Conservation (phyloP, 1,140 invertebrate species). For the Brachionus sp. region DNA sequence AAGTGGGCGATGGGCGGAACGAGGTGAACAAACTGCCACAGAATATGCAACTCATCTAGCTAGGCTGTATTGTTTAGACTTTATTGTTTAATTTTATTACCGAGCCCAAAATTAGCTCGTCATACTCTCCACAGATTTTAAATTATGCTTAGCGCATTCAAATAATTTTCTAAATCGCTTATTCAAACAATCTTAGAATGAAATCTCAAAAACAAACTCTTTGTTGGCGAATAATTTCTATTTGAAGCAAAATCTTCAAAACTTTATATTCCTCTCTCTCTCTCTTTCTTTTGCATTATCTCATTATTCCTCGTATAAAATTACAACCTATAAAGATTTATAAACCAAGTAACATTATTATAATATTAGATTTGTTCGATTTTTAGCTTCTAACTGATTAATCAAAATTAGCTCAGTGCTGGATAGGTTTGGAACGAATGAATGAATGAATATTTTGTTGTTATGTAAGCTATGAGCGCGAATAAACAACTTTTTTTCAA, state of each 20-base stretch:
- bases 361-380: not conserved
- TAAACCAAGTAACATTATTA: not conserved
- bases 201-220: constrained; percentile 2
- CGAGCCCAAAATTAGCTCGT: not conserved
- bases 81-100: not conserved
- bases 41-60: constrained; percentile 26
- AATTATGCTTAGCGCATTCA: constrained; percentile 6
- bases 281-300: not conserved
- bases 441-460: not conserved
- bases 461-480: not conserved
- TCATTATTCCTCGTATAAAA: not conserved
- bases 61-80: not conserved
- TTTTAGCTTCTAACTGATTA: not conserved
- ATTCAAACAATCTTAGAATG: not conserved
- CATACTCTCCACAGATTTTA: not conserved
- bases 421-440: not conserved
- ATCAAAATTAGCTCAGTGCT: not conserved
- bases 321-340: not conserved
- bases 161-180: not conserved
- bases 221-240: not conserved
- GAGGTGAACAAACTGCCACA: constrained; percentile 21
- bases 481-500: not conserved
- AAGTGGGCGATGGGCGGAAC: not conserved
- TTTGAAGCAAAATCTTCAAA: not conserved
- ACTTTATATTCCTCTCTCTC: constrained; percentile 16